A percentile compares a stretch with the other conserved stretches of the same genome.
Conservation (phyloP, 92 coral and sea anemone genomes). For the Ricordea florida region DNA sequence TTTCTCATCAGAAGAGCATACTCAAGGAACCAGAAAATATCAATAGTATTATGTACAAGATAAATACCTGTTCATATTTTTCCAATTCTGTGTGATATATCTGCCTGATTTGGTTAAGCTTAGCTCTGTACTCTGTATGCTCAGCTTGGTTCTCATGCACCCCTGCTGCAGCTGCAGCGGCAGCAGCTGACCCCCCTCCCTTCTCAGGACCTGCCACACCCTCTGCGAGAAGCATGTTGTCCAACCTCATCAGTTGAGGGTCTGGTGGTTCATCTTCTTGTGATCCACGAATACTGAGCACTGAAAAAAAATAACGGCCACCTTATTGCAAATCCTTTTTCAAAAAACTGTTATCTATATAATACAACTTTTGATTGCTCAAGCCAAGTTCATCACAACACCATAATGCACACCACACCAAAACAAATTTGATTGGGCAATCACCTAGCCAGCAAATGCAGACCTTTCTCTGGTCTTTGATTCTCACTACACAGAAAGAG, state of each 20-base stretch:
- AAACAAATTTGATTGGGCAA: too few species aligned
- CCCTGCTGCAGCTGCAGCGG: slow-evolving; percentile 99
- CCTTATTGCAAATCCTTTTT: too few species aligned
- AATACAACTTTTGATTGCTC: too few species aligned
- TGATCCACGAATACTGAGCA: slow-evolving; percentile 96
- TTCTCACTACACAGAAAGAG: too few species aligned
- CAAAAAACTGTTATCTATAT: too few species aligned
- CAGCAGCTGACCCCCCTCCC: slow-evolving; percentile 99
- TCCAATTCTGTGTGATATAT: slow-evolving; percentile 99
- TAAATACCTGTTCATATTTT: slow-evolving; percentile 95
- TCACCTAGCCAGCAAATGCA: too few species aligned
- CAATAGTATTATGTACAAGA: background rate
- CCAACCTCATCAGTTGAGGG: slow-evolving; percentile 99
- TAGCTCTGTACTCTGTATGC: slow-evolving; percentile 96
- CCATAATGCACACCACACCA: too few species aligned
- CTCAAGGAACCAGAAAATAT: background rate
- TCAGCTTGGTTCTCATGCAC: slow-evolving; percentile 99
- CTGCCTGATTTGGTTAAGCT: slow-evolving; percentile 96
- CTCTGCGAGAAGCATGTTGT: slow-evolving; percentile 97
- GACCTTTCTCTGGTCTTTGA: too few species aligned
- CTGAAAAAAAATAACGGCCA: slow-evolving; percentile 48
- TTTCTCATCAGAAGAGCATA: too few species aligned
- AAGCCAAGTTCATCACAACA: too few species aligned
- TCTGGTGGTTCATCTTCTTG: slow-evolving; percentile 99
- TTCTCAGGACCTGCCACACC: slow-evolving; percentile 99